Base-by-base conservation (phyloP, 2,888 invertebrate genomes). In the Orgyia antiqua region DNA sequence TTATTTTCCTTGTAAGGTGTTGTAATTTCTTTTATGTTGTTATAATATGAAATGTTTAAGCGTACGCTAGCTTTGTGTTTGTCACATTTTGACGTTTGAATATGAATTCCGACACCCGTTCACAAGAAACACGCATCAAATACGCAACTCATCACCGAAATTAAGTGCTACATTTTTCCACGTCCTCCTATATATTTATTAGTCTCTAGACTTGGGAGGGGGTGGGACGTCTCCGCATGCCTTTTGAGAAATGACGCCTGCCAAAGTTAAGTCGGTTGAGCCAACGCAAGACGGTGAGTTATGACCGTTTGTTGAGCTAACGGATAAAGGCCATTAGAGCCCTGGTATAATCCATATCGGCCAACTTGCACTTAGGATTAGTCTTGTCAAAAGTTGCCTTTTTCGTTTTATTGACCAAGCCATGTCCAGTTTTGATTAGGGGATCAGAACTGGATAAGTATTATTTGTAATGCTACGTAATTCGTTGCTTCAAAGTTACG, bases 171-270 rank as follows among this genome's bases (percentile, higher is more conserved):
- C 79, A 82, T 82, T 80, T 84, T 80, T 83, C 78, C 70, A 72
- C 77, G 80, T 82, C 82, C 72, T 69, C 72, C 70, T 79, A 73
- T 82, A 78, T 80, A 78, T 80, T 83, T 84, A 83, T 86, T 83
- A 83, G 84, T 83, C 77, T 82, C 62, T 56, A 55, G 62, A 48
- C 36, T 49, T 49, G 57, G 55, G 40, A 36, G 36, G 42, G 58
- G 64, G 64, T 63, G 59, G 68, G 68, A 73, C 78, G 77, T 80
- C 82, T 75, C 73, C 76, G 75, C 72, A 70, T 78, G 78, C 76
- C 78, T 75, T 79, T 80, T 86, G 86, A 86, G 86, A 84, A 86
- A 86, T 84, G 84, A 86, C 80, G 84, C 65, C 82, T 84, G 83
- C 84, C 84, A 82, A 84, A 84, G 79, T 75, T 84, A 84, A 84